A percentile compares a stretch with the other conserved stretches of the same genome.
These are phyloP conservation scores for Oxyruncus cristatus DNA, from an alignment of 2,113 vertebrate species.

Conservation along the genomic window DNA sequence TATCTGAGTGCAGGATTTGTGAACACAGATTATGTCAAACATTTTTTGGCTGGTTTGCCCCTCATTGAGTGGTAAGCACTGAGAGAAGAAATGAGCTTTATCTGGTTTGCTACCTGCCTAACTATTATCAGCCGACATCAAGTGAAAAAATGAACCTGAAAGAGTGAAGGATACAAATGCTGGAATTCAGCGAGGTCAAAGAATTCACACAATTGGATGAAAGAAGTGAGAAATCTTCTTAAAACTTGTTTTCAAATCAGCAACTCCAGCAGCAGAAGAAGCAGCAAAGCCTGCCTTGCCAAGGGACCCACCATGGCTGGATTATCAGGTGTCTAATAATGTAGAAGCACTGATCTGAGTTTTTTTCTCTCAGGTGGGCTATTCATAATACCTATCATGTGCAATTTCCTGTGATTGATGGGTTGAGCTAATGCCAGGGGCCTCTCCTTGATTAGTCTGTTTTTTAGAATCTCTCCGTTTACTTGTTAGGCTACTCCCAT, in stretches of 20 bases:
- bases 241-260: background rate
- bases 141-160: constrained; percentile 57
- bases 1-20: background rate
- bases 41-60: background rate
- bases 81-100: constrained; percentile 16
- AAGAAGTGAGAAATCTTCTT: background rate
- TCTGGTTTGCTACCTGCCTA: constrained; percentile 38
- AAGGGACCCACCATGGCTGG: background rate
- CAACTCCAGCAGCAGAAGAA: background rate
- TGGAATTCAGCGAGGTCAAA: constrained; percentile 21
- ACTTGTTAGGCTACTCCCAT: background rate
- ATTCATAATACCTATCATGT: background rate
- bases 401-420: background rate
- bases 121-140: constrained; percentile 46
- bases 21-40: background rate
- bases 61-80: background rate
- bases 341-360: background rate
- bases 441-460: background rate
- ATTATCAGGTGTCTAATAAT: background rate
- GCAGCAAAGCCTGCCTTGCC: rapidly evolving
- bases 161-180: constrained; percentile 16
- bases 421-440: background rate
- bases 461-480: background rate
- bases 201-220: background rate
- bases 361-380: background rate